phyloP scores from a whole-genome alignment of 2,113 vertebrate genomes.

The Corydoras maculifer region DNA sequence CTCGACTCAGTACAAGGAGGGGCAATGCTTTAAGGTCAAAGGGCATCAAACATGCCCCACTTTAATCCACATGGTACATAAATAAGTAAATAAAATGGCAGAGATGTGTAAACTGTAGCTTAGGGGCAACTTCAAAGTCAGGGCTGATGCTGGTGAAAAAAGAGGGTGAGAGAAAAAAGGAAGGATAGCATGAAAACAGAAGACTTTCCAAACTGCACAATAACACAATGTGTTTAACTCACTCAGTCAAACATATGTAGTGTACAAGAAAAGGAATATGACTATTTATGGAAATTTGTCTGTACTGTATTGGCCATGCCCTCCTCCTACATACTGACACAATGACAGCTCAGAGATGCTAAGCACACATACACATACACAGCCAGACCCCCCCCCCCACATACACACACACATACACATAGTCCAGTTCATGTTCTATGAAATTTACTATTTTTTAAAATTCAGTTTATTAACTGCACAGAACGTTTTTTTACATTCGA shows the following conservation, averaged over 20 bases:
- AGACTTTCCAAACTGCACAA: slow-evolving; percentile 11
- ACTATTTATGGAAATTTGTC: not conserved
- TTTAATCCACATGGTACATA: slow-evolving; percentile 41
- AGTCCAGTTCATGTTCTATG: not conserved
- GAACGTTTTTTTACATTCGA: too few species aligned
- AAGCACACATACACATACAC: not conserved
- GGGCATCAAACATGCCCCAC: slow-evolving; percentile 33
- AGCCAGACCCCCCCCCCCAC: not conserved
- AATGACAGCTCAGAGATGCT: not conserved
- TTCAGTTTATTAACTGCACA: too few species aligned
- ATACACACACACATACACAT: slow-evolving; percentile 1
- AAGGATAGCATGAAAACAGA: not conserved
- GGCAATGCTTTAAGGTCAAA: slow-evolving; percentile 40
- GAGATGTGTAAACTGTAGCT: slow-evolving; percentile 21
- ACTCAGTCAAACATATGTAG: slow-evolving; percentile 8
- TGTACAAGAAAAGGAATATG: not conserved
- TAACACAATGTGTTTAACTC: slow-evolving; percentile 4
- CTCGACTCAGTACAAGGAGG: slow-evolving; percentile 34
- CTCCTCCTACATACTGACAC: slow-evolving; percentile 1
- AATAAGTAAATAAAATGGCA: slow-evolving; percentile 44
- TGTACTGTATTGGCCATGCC: too few species aligned
- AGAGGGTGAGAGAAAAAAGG: slow-evolving; percentile 3
- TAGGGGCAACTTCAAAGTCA: slow-evolving; percentile 35
- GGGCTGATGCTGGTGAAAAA: not conserved
- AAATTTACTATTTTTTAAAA: not conserved